These are phyloP conservation scores for Malurus elegans DNA, from an alignment of 2,113 vertebrate genomes.

Conservation along the genomic window DNA sequence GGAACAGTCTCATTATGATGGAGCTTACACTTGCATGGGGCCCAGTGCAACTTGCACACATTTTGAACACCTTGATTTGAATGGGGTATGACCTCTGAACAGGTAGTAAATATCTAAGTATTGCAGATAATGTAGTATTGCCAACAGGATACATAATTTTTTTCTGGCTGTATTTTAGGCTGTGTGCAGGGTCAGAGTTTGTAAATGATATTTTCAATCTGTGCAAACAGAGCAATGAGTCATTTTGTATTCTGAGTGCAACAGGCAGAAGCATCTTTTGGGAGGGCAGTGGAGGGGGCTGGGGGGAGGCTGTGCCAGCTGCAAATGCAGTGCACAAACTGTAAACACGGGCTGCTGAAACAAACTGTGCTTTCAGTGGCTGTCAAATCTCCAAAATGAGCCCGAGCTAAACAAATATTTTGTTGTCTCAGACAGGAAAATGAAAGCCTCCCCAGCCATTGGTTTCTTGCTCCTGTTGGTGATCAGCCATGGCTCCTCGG, in stretches of 20 bases:
- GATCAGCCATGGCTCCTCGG: slow-evolving; percentile 73
- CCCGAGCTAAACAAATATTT: neutral
- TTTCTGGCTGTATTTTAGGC: neutral
- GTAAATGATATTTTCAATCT: neutral
- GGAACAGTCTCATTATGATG: neutral
- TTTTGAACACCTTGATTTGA: neutral
- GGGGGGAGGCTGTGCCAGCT: neutral
- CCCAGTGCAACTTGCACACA: neutral
- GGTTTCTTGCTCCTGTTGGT: slow-evolving; percentile 81
- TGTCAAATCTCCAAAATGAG: neutral
- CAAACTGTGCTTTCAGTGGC: neutral
- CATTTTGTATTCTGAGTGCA: neutral
- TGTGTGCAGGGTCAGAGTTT: neutral
- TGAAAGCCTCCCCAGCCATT: slow-evolving; percentile 70
- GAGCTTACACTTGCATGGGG: neutral
- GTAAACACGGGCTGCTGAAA: neutral
- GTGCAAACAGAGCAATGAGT: neutral
- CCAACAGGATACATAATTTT: neutral
- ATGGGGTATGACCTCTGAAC: neutral
- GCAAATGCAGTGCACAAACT: neutral
- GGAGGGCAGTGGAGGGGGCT: neutral
- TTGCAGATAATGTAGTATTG: neutral
- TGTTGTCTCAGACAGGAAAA: slow-evolving; percentile 68
- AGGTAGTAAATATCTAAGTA: neutral
- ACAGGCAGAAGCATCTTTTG: neutral